phyloP scores from a whole-genome alignment of 2,888 invertebrate genomes.

The Tetrapedia diversipes region DNA sequence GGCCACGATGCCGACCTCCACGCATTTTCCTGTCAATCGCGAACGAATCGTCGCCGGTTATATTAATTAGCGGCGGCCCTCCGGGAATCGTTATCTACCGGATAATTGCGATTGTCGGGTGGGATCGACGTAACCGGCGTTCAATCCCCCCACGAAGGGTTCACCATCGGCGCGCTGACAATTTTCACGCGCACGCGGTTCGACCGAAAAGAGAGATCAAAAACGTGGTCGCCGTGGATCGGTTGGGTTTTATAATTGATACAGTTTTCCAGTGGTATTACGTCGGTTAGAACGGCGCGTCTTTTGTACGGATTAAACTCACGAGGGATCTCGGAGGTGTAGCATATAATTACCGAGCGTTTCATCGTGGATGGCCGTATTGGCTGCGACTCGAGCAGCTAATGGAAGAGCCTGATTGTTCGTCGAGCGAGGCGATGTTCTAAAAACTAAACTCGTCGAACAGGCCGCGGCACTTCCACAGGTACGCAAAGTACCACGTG shows the following conservation, averaged over 20 bases:
- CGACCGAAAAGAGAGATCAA: background rate
- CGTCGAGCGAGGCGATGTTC: background rate
- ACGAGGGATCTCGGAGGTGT: too few species aligned
- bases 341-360: too few species aligned
- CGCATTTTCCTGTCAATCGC: slow-evolving; percentile 81
- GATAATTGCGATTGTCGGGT: slow-evolving; percentile 81
- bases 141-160: slow-evolving; percentile 12
- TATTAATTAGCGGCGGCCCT: slow-evolving; percentile 81
- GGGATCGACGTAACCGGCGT: slow-evolving; percentile 69
- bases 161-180: slow-evolving; percentile 23
- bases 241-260: background rate
- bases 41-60: slow-evolving; percentile 80
- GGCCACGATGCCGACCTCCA: slow-evolving; percentile 55
- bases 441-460: background rate
- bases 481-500: slow-evolving; percentile 15
- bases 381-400: background rate
- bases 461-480: background rate
- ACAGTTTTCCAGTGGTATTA: background rate
- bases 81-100: slow-evolving; percentile 78
- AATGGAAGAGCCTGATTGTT: slow-evolving; percentile 9
- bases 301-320: background rate
- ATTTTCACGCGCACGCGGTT: slow-evolving; percentile 16
- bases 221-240: slow-evolving; percentile 5
- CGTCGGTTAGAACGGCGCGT: background rate
- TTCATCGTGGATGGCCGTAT: background rate